Base-by-base conservation (phyloP, 2,888 invertebrate species). In the Fragum fragum region DNA sequence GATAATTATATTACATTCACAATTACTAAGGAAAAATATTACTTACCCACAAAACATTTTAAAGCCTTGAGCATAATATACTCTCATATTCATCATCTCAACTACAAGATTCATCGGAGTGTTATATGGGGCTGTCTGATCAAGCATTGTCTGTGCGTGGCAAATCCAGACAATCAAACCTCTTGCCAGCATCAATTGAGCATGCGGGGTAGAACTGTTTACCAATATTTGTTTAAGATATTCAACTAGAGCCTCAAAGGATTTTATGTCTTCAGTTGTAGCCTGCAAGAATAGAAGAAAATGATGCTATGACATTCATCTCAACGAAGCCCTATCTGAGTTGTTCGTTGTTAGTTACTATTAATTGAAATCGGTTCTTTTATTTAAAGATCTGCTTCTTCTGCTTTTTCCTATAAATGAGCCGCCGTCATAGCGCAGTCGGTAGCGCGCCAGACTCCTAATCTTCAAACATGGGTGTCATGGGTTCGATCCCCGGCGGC, bases 11-110 rank as follows among this genome's bases (percentile, higher is more conserved):
- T 39, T 39, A 39, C 14, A 39, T 39, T 39, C 14, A 9, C 39
- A 39, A 9, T 39, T 14, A 39, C 39, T 9, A 6, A 39, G 7
- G 39, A 9, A 14, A 53, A 53, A 11, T 6, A 11, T 53, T 53
- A 23, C 66, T 26, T 42, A 66, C 66, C 42, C 42, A 23, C 66
- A 66, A 42, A 66, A 66, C 23, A 36, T 66, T 42, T 23, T 42
- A 26, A 26, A 66, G 16, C 23, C 42, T 9, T 66, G 39, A 26
- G 66, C 42, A 23, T 66, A 21, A n/a, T n/a, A 18, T 1, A 66
- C 42, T 3, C 23, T 32, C 26, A 23, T 42, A 23, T 21, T 66
- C 2, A 42, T 42, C 42, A 66, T 39, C 23, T 42, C 9, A 16
- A 42, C 2, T 26, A 66, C 42, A 5, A 66, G 42, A 26, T 42